Base-by-base conservation (phyloP, 2,797 vertebrate genomes). In the Nannoperca australis region DNA sequence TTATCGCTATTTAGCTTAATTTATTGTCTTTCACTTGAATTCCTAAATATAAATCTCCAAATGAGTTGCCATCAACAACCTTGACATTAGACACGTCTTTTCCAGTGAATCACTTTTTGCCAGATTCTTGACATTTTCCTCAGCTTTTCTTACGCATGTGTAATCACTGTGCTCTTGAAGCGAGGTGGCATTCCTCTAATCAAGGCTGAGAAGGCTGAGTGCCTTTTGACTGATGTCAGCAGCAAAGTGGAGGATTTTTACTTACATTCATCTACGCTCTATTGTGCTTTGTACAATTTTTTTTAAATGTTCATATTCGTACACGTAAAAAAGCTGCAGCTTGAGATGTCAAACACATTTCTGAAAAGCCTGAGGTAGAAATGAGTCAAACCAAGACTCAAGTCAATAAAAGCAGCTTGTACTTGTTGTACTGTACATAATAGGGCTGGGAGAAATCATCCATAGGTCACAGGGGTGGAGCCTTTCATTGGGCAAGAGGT, bases 171-270 rank as follows among this genome's bases (percentile, higher is more conserved):
- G 45, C 49, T 88, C 70, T 77, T 70, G 77, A 86, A 32, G 76
- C 72, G 76, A 85, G 74, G 71, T 55, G 49, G 38, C 70, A 58
- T 83, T 83, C 81, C 68, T 84, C 40, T 78, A 49, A 63, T 49
- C 64, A 68, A 77, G 86, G 80, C 47, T 58, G 36, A 59, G 42
- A 27, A 15, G 62, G 45, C 74, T 50, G 47, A 81, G 82, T 47
- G 76, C 55, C 62, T 76, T 60, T 36, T 32, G 45, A 61, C 59
- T 67, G 78, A 63, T 5, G 38, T 63, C 73, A 76, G 22, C 0
- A 30, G 44, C 22, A 34, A 38, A 30, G 47, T 7, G 15, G 24
- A 73, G 11, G 10, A 5, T 15, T 73, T 80, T 47, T 27, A 38
- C 3, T 14, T 4, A 2, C 36, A 17, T 36, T 47, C 2, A 0